Percentiles rank a stretch among this genome's conserved stretches.
phyloP scores from a whole-genome alignment of 2,113 vertebrate genomes.

The Nasalis larvatus region DNA sequence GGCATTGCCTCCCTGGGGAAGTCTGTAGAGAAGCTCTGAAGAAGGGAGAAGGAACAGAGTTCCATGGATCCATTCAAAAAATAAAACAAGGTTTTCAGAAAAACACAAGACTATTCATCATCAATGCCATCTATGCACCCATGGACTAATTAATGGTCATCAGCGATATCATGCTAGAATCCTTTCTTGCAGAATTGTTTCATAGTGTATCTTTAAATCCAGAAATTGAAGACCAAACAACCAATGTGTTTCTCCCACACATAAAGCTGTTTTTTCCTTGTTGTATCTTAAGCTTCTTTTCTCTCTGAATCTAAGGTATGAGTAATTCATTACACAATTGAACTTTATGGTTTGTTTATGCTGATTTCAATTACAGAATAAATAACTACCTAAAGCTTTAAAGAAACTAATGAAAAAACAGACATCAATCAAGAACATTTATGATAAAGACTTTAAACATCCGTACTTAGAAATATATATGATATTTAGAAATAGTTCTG shows the following conservation, averaged over 20 bases:
- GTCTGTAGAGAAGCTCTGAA: neutral
- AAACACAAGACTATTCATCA: neutral
- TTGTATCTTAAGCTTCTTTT: slow-evolving; percentile 25
- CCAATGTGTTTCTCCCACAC: rapidly evolving
- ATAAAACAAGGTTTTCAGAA: neutral
- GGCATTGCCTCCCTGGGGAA: neutral
- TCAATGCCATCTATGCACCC: neutral
- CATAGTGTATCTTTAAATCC: neutral
- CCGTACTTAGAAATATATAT: slow-evolving; percentile 71
- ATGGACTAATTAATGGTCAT: neutral
- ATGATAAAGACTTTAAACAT: slow-evolving; percentile 81
- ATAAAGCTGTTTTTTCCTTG: neutral
- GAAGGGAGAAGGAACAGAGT: neutral
- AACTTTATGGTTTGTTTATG: slow-evolving; percentile 82
- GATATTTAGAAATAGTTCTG: slow-evolving; percentile 83
- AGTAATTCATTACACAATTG: slow-evolving; percentile 81
- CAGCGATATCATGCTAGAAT: neutral
- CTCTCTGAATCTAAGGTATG: slow-evolving; percentile 3
- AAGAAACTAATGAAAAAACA: slow-evolving; percentile 68
- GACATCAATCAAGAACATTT: slow-evolving; percentile 80
- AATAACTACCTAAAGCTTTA: slow-evolving; percentile 66
- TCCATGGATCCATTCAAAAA: neutral
- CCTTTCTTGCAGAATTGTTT: neutral
- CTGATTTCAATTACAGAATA: slow-evolving; percentile 80
- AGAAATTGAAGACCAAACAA: neutral